Evolutionary conservation across 2,797 vertebrate species (phyloP).

Genomic region (Halcyon smyrnensis): DNA sequence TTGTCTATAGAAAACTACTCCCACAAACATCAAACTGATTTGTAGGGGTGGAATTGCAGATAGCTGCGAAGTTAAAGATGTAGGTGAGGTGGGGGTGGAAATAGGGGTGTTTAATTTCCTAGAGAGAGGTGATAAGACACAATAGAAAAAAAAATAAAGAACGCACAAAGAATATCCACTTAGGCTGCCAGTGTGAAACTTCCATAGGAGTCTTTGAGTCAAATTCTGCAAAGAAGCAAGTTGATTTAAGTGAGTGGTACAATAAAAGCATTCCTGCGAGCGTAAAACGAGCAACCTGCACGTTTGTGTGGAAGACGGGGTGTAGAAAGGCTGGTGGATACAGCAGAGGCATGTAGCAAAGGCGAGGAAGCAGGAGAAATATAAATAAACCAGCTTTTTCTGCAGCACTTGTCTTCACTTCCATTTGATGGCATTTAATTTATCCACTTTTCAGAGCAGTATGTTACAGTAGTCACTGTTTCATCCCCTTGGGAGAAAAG

Average conservation of each 20-base stretch:
- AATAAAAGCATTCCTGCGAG: not conserved
- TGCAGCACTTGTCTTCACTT: not conserved
- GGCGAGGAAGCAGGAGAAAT: not conserved
- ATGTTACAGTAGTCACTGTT: not conserved
- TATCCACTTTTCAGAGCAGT: not conserved
- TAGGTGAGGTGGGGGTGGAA: not conserved
- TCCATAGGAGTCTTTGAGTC: not conserved
- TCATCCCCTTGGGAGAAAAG: not conserved
- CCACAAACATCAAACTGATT: constrained; percentile 10
- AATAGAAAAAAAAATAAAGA: not conserved
- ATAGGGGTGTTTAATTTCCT: constrained; percentile 36
- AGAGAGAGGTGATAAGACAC: not conserved
- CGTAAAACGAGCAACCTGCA: not conserved
- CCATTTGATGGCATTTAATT: not conserved
- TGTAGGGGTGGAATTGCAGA: not conserved
- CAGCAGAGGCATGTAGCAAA: not conserved
- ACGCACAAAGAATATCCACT: not conserved
- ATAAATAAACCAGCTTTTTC: not conserved
- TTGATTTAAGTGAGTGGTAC: not conserved
- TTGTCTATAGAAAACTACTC: not conserved
- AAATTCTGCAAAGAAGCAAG: not conserved
- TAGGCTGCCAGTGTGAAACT: not conserved
- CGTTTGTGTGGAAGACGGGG: not conserved
- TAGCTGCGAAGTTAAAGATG: not conserved
- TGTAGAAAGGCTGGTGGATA: not conserved